Conservation (phyloP, 1,140 invertebrate genomes). For the Meloidogyne exigua region DNA sequence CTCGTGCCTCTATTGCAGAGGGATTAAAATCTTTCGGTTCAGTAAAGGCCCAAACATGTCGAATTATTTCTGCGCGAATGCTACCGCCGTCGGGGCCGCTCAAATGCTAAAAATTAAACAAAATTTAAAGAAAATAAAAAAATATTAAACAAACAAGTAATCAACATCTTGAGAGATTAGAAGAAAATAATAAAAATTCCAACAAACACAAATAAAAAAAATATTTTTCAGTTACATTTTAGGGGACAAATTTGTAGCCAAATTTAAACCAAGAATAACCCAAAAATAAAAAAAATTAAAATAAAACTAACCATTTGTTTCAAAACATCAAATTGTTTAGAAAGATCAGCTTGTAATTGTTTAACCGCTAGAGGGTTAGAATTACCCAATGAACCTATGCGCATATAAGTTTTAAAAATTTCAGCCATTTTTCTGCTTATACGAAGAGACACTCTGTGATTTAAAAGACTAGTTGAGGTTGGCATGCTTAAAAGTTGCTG, state of each 20-base stretch:
- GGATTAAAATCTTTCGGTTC: neutral
- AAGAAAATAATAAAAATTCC: too few relatives aligned
- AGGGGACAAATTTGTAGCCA: too few relatives aligned
- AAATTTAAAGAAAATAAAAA: slow-evolving; percentile 14
- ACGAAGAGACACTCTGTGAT: neutral
- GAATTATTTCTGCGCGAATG: slow-evolving; percentile 40
- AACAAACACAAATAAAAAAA: too few relatives aligned
- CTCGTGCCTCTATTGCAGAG: slow-evolving; percentile 30
- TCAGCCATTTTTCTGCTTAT: slow-evolving; percentile 2
- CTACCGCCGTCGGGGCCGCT: slow-evolving; percentile 29
- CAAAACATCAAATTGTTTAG: slow-evolving; percentile 13
- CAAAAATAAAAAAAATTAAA: slow-evolving; percentile 19
- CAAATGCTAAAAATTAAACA: slow-evolving; percentile 29
- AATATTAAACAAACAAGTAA: too few relatives aligned
- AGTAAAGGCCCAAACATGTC: slow-evolving; percentile 32
- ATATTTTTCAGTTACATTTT: too few relatives aligned
- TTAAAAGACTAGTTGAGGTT: neutral
- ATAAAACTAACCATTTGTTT: slow-evolving; percentile 34
- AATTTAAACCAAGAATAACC: too few relatives aligned
- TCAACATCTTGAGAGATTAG: too few relatives aligned
- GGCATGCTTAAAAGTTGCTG: neutral
- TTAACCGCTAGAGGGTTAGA: neutral
- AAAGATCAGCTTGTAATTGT: neutral
- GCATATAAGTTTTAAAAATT: neutral
- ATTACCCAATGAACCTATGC: neutral